phyloP scores from a whole-genome alignment of 2,797 vertebrate species.

The Phoxinus dragarum region DNA sequence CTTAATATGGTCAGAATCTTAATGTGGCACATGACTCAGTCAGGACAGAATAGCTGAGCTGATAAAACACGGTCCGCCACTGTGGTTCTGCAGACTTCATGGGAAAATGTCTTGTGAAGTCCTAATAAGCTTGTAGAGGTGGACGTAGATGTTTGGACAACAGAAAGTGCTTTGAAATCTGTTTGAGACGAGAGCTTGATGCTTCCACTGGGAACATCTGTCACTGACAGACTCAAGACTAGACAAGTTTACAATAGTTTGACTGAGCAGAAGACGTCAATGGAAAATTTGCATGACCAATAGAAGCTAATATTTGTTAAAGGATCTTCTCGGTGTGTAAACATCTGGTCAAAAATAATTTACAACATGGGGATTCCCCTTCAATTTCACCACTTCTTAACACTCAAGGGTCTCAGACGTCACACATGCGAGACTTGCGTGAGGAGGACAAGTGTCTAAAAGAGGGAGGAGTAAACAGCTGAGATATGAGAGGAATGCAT shows the following conservation, averaged over 20 bases:
- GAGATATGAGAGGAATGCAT: slow-evolving; percentile 36
- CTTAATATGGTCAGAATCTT: slow-evolving; percentile 55
- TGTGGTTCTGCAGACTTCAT: not conserved
- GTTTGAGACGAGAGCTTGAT: slow-evolving; percentile 8
- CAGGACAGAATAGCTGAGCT: slow-evolving; percentile 23
- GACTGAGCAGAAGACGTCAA: not conserved
- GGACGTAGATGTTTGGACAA: not conserved
- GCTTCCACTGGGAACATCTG: not conserved
- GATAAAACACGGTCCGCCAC: slow-evolving; percentile 44
- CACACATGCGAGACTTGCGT: not conserved
- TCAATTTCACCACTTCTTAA: not conserved
- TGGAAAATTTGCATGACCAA: not conserved
- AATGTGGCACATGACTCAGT: slow-evolving; percentile 44
- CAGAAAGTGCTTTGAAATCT: not conserved
- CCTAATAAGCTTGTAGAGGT: not conserved
- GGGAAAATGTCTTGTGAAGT: not conserved
- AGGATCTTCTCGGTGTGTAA: not conserved
- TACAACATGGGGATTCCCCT: not conserved
- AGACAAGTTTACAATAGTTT: not conserved
- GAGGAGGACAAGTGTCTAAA: slow-evolving; percentile 16
- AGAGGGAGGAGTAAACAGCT: slow-evolving; percentile 33
- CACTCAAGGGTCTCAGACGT: not conserved
- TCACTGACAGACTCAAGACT: slow-evolving; percentile 8
- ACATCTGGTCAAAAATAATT: not conserved
- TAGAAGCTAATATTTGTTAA: not conserved